Conservation (phyloP, 2,888 invertebrate genomes). For the Pedicia rivosa region DNA sequence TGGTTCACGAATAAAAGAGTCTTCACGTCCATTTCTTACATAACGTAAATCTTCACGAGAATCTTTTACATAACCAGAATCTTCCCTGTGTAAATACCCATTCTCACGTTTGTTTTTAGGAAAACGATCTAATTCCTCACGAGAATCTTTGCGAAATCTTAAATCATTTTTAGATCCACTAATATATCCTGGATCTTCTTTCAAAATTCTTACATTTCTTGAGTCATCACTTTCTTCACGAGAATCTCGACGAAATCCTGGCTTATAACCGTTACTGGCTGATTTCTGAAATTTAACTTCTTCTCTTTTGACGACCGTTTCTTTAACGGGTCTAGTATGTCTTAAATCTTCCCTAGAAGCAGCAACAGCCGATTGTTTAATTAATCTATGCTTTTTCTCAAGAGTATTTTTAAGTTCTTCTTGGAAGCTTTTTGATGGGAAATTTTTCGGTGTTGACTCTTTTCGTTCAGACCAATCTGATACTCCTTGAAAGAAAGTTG, state of each 20-base stretch:
- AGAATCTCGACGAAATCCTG: slow-evolving; percentile 22
- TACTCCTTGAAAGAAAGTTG: slow-evolving; percentile 50
- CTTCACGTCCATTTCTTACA: slow-evolving; percentile 18
- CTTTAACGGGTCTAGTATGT: slow-evolving; percentile 10
- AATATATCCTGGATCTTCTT: slow-evolving; percentile 19
- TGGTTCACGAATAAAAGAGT: slow-evolving; percentile 34
- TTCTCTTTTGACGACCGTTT: slow-evolving; percentile 14
- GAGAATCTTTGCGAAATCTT: slow-evolving; percentile 17
- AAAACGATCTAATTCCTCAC: slow-evolving; percentile 16
- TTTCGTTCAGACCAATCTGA: slow-evolving; percentile 64
- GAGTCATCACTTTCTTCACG: slow-evolving; percentile 25
- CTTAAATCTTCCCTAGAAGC: slow-evolving; percentile 16
- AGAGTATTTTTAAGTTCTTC: slow-evolving; percentile 29
- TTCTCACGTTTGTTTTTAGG: slow-evolving; percentile 13
- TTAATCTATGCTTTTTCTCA: slow-evolving; percentile 21
- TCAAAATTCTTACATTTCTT: slow-evolving; percentile 21
- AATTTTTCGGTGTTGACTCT: slow-evolving; percentile 26
- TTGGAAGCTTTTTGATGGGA: slow-evolving; percentile 28
- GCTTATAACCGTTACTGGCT: slow-evolving; percentile 12
- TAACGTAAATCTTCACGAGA: slow-evolving; percentile 18
- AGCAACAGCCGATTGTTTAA: slow-evolving; percentile 16
- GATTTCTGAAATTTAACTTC: slow-evolving; percentile 26
- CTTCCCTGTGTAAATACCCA: slow-evolving; percentile 17
- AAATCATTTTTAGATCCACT: slow-evolving; percentile 21
- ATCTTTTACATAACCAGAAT: slow-evolving; percentile 19